Evolutionary conservation across 2,888 invertebrate species (phyloP).

Genomic region (Rhogogaster chlorosoma): DNA sequence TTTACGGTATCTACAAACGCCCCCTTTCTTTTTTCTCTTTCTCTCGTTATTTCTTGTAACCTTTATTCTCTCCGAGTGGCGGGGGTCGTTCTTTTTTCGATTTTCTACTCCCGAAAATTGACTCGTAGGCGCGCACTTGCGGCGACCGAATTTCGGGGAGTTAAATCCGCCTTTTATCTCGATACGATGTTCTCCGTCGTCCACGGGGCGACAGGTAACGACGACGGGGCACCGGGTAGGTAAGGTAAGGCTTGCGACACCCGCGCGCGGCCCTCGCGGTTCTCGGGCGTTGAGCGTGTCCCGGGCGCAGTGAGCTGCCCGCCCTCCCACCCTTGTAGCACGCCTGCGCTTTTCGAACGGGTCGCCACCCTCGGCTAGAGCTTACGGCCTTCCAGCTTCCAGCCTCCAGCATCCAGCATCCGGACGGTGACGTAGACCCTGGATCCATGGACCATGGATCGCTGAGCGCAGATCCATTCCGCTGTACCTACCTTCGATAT

Average conservation of each 20-base stretch:
- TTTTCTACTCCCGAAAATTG: neutral
- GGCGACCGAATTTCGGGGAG: neutral
- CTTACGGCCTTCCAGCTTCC: conserved; percentile 31
- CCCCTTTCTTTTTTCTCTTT: neutral
- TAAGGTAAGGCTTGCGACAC: conserved; percentile 38
- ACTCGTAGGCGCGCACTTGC: neutral
- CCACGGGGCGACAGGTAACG: neutral
- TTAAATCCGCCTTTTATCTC: neutral
- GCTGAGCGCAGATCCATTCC: neutral
- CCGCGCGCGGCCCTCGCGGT: conserved; percentile 48
- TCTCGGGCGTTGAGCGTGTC: conserved; percentile 70
- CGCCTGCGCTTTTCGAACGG: conserved; percentile 40
- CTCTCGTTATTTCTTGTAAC: neutral
- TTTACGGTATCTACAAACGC: conserved; percentile 19
- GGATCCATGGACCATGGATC: neutral
- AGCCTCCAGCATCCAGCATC: conserved; percentile 26
- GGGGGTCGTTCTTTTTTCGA: neutral
- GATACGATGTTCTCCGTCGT: neutral
- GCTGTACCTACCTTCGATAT: neutral
- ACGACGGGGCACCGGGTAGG: conserved; percentile 24
- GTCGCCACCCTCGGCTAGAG: conserved; percentile 42
- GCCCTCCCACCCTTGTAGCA: conserved; percentile 59
- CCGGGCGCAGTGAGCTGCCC: conserved; percentile 77
- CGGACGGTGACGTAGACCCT: conserved; percentile 16
- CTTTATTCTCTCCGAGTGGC: neutral